Percentiles rank a stretch among this genome's conserved stretches.
phyloP scores from a whole-genome alignment of 2,113 vertebrate genomes.

The Thamnophis sirtalis region DNA sequence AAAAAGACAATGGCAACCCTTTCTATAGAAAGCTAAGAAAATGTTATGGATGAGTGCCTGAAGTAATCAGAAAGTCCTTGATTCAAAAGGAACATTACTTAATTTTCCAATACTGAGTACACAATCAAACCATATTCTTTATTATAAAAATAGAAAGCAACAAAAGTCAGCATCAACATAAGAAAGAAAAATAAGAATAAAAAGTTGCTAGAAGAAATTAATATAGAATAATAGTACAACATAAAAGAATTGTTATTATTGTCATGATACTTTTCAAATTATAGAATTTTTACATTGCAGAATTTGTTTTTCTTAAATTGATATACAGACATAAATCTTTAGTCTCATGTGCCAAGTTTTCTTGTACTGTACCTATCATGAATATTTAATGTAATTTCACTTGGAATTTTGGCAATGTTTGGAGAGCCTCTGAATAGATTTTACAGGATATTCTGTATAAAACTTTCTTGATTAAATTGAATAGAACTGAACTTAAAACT shows the following conservation, averaged over 20 bases:
- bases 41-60: background rate
- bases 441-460: background rate
- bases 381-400: background rate
- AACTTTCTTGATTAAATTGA: background rate
- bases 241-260: background rate
- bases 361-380: background rate
- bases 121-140: background rate
- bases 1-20: background rate
- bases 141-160: background rate
- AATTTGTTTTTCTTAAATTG: background rate
- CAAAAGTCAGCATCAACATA: background rate
- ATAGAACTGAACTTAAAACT: background rate
- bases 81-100: background rate
- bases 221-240: background rate
- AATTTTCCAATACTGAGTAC: background rate
- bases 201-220: background rate
- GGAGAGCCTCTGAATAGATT: background rate
- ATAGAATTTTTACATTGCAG: background rate
- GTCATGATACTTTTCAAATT: background rate
- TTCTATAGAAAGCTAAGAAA: background rate
- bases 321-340: background rate
- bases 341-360: background rate
- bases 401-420: background rate
- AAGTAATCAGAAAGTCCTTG: background rate
- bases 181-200: background rate